These are phyloP conservation scores for Carassius carassius DNA, from an alignment of 2,113 vertebrate species.

Conservation along the genomic window DNA sequence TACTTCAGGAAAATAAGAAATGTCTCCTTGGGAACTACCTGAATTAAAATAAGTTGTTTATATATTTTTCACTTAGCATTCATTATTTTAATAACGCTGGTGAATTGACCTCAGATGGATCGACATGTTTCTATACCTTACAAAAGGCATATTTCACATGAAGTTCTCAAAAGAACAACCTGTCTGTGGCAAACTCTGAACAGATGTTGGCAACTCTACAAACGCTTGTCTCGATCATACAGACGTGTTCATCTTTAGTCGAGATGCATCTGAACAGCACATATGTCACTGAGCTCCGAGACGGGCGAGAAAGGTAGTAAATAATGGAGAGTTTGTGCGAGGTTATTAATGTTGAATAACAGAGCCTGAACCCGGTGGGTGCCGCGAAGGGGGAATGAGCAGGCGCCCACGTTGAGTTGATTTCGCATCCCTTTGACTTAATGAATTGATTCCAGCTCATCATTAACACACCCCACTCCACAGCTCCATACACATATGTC, in stretches of 20 bases:
- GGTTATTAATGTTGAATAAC: slow-evolving; percentile 65
- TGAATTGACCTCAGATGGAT: not conserved
- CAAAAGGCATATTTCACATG: not conserved
- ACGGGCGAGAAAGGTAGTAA: slow-evolving; percentile 38
- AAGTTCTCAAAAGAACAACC: not conserved
- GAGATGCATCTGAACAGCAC: not conserved
- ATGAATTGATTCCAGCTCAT: slow-evolving; percentile 99
- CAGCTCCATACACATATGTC: slow-evolving; percentile 99
- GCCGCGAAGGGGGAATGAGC: slow-evolving; percentile 60
- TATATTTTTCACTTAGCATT: no score
- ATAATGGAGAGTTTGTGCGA: slow-evolving; percentile 61
- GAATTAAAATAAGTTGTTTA: no score
- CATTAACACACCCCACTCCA: slow-evolving; percentile 98
- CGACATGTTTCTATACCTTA: not conserved
- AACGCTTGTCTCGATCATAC: not conserved
- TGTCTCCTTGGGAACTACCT: no score
- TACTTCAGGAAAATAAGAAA: no score
- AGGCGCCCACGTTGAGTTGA: slow-evolving; percentile 73
- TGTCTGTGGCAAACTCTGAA: not conserved
- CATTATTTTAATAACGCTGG: not conserved
- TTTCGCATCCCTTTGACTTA: slow-evolving; percentile 95
- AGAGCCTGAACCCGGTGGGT: slow-evolving; percentile 57
- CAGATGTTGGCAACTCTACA: slow-evolving; percentile 10
- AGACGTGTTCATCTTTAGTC: not conserved
- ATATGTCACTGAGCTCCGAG: not conserved